Conservation (phyloP, 2,888 invertebrate genomes). For the Ypsolopha sequella region DNA sequence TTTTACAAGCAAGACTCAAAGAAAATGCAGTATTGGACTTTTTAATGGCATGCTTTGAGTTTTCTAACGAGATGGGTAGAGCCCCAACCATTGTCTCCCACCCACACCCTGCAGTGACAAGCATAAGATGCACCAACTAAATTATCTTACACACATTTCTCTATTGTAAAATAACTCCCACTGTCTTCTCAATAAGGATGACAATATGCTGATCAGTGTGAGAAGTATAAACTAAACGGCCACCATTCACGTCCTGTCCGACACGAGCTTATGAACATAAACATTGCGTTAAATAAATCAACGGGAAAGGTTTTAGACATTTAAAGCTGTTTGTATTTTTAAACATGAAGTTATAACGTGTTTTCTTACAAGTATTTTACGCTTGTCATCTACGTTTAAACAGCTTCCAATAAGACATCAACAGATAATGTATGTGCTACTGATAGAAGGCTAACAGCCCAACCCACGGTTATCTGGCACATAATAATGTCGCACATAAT, state of each 20-base stretch:
- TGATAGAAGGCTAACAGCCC: too few relatives aligned
- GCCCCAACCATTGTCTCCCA: not conserved
- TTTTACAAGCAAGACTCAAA: too few relatives aligned
- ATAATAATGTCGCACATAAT: too few relatives aligned
- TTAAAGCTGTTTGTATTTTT: slow-evolving; percentile 30
- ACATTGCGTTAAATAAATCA: slow-evolving; percentile 63
- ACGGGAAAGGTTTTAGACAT: slow-evolving; percentile 42
- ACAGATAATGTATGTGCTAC: too few relatives aligned
- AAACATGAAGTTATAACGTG: not conserved
- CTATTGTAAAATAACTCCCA: slow-evolving; percentile 15
- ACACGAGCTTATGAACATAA: slow-evolving; percentile 30
- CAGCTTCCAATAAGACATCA: too few relatives aligned
- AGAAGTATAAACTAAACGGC: slow-evolving; percentile 40
- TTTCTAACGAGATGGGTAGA: too few relatives aligned
- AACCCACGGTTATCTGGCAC: too few relatives aligned
- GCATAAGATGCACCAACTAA: not conserved
- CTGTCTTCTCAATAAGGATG: slow-evolving; percentile 7
- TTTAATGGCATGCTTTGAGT: too few relatives aligned
- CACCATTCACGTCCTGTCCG: slow-evolving; percentile 22
- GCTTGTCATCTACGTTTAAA: too few relatives aligned
- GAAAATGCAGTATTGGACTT: too few relatives aligned
- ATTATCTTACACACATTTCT: too few relatives aligned
- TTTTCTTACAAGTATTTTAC: too few relatives aligned
- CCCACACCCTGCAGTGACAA: not conserved
- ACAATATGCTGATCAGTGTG: slow-evolving; percentile 6